phyloP scores from a whole-genome alignment of 1,140 invertebrate genomes.

The Conus ventricosus region DNA sequence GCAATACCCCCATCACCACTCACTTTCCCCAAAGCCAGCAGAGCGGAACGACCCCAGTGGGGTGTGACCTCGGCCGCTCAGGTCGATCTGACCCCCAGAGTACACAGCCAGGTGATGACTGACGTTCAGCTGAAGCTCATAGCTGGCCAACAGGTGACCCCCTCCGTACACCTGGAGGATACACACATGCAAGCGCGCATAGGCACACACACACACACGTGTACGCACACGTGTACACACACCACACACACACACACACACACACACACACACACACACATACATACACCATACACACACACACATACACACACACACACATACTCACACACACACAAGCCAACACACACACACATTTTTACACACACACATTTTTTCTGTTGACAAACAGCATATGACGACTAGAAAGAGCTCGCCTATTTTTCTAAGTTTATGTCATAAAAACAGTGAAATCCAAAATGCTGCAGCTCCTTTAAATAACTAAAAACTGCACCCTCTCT shows the following conservation, averaged over 20 bases:
- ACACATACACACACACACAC: too few relatives aligned
- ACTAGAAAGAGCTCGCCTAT: too few relatives aligned
- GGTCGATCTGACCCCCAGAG: conserved; percentile 59
- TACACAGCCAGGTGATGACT: conserved; percentile 60
- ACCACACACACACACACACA: conserved; percentile 1
- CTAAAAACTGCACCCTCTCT: too few relatives aligned
- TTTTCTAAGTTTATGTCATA: too few relatives aligned
- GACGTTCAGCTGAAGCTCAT: conserved; percentile 53
- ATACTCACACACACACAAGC: too few relatives aligned
- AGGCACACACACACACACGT: not conserved
- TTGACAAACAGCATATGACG: too few relatives aligned
- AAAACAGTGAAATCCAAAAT: too few relatives aligned
- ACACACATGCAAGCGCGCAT: not conserved
- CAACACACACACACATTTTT: too few relatives aligned
- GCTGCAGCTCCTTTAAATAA: too few relatives aligned
- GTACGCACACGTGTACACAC: conserved; percentile 41
- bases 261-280: not conserved
- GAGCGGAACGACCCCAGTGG: conserved; percentile 36
- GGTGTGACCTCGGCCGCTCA: conserved; percentile 52
- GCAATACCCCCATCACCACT: not conserved
- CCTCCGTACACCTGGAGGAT: conserved; percentile 59
- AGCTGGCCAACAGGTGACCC: conserved; percentile 55
- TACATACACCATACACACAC: not conserved
- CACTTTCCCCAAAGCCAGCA: conserved; percentile 32
- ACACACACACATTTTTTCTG: not conserved